A percentile compares a stretch with the other conserved stretches of the same genome.
Evolutionary conservation across 2,888 invertebrate genomes (phyloP).

Genomic region (Lathronympha strigana): DNA sequence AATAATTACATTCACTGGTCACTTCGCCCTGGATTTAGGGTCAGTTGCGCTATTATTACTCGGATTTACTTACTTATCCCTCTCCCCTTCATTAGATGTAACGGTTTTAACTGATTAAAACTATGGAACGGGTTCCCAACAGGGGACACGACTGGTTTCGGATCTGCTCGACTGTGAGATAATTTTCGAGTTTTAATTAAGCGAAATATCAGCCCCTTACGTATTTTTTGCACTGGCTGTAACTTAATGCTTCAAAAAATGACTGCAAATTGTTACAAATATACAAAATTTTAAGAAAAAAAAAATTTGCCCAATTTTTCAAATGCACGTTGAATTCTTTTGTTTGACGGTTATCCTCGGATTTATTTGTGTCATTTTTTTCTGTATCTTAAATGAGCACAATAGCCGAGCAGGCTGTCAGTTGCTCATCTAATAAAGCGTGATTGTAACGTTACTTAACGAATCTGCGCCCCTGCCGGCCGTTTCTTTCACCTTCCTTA

Average conservation of each 20-base stretch:
- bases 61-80: conserved; percentile 77
- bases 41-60: conserved; percentile 77
- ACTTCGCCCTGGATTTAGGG: conserved; percentile 71
- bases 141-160: conserved; percentile 76
- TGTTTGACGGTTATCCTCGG: conserved; percentile 39
- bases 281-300: background rate
- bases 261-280: background rate
- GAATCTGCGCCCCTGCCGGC: conserved; percentile 65
- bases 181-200: conserved; percentile 73
- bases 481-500: conserved; percentile 79
- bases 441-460: conserved; percentile 73
- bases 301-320: background rate
- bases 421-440: conserved; percentile 65
- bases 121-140: conserved; percentile 79
- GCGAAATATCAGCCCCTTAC: conserved; percentile 50
- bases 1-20: conserved; percentile 81
- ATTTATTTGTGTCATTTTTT: conserved; percentile 48
- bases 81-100: conserved; percentile 83
- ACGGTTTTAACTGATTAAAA: conserved; percentile 83
- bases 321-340: conserved; percentile 12
- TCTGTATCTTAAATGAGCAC: conserved; percentile 47
- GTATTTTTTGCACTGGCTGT: conserved; percentile 21
- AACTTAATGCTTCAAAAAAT: background rate
- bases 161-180: conserved; percentile 73
- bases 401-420: conserved; percentile 54